A percentile compares a stretch with the other conserved stretches of the same genome.
Evolutionary conservation across 1,140 invertebrate species (phyloP).

Genomic region (Drosophila watanabei): DNA sequence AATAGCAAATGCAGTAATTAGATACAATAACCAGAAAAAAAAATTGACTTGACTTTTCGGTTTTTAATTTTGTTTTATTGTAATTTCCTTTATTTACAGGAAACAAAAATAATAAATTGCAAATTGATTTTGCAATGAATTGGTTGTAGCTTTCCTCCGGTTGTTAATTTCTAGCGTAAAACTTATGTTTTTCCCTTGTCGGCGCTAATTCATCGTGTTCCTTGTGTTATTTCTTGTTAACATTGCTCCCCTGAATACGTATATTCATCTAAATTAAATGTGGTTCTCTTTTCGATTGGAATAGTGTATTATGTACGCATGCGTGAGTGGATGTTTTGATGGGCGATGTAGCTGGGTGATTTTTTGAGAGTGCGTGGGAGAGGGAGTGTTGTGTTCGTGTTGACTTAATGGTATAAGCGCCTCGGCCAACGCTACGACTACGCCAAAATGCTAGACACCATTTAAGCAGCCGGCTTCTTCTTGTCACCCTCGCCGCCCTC

Average conservation of each 20-base stretch:
- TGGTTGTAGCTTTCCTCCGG: slow-evolving; percentile 74
- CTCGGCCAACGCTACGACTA: slow-evolving; percentile 70
- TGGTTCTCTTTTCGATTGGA: slow-evolving; percentile 59
- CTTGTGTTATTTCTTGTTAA: slow-evolving; percentile 55
- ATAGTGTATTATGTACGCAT: slow-evolving; percentile 64
- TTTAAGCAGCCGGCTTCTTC: slow-evolving; percentile 63
- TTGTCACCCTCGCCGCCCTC: slow-evolving; percentile 71
- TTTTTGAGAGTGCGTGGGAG: slow-evolving; percentile 8
- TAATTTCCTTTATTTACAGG: slow-evolving; percentile 85
- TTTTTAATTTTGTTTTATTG: slow-evolving; percentile 65
- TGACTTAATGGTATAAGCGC: slow-evolving; percentile 73
- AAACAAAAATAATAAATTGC: slow-evolving; percentile 83
- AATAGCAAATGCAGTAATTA: too few species aligned
- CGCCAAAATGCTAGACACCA: slow-evolving; percentile 65
- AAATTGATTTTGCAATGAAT: slow-evolving; percentile 75
- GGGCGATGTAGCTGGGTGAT: slow-evolving; percentile 24
- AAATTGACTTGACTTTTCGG: background rate
- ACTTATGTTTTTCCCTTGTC: slow-evolving; percentile 61
- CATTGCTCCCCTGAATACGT: slow-evolving; percentile 54
- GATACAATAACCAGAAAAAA: background rate
- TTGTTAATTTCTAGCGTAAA: slow-evolving; percentile 72
- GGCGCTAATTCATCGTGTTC: slow-evolving; percentile 63
- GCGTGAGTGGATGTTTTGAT: slow-evolving; percentile 40
- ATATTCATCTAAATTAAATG: slow-evolving; percentile 60
- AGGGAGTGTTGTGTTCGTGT: slow-evolving; percentile 44